Base-by-base conservation (phyloP, 2,113 vertebrate genomes). In the Panthera tigris region DNA sequence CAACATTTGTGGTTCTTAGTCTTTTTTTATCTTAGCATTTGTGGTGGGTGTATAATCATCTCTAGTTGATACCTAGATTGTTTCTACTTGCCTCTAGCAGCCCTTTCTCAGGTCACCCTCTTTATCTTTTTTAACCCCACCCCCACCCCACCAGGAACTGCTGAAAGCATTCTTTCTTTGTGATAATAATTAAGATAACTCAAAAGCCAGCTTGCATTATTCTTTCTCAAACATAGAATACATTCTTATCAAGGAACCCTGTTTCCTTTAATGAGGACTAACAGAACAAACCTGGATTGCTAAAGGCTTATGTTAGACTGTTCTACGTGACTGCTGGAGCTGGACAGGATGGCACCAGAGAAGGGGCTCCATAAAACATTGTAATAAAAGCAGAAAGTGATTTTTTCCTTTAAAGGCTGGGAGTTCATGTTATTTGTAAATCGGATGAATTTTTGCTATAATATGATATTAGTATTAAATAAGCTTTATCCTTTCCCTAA, bases 1-100 rank as follows among this genome's bases (percentile, higher is more conserved):
- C 69, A 88, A 1, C 14, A 52, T 82, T 89, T 73, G 25, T 96
- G 29, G 21, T 76, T 23, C n/a, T 84, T 69, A 11, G 27, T 86
- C 80, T 91, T 87, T 91, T 91, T 82, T 79, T 83, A 66, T 33
- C 55, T 90, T 87, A 92, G 63, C 19, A 48, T 45, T 90, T 94
- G 50, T 41, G 48, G n/a, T 48, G 48, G 52, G 27, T 89, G 1
- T 89, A 33, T 83, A 79, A 63, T 52, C 21, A 83, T 84, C 79
- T 69, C 69, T 89, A 39, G 19, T 63, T 79, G 61, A 68, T 92
- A 63, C 9, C 69, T 57, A 31, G 78, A 61, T 89, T 52, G 61
- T 89, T 96, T 78, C 73, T 73, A 10, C 36, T 94, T 85, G 73
- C 55, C 45, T n/a, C 57, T 52, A 48, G 36, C 33, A 80, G 9